These are phyloP conservation scores for Ochropleura plecta DNA, from an alignment of 2,888 invertebrate genomes.

Conservation along the genomic window DNA sequence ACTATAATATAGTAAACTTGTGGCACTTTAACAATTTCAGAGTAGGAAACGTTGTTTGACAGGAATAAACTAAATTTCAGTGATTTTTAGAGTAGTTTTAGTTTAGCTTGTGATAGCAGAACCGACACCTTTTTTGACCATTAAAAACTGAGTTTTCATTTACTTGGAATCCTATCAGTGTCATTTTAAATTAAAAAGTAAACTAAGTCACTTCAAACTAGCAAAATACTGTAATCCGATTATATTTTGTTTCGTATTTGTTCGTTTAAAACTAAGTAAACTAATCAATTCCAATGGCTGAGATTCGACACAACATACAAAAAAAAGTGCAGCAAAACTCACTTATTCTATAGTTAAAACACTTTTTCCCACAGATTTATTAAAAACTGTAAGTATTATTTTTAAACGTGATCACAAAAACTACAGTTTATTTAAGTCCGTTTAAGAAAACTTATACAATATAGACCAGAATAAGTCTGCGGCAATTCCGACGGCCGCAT, in stretches of 20 bases:
- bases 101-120: too few relatives aligned
- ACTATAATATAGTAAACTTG: too few relatives aligned
- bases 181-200: neutral
- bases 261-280: constrained; percentile 2
- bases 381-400: constrained; percentile 28
- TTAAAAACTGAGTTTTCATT: neutral
- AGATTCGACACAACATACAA: constrained; percentile 56
- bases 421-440: constrained; percentile 46
- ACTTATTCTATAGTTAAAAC: constrained; percentile 41
- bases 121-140: neutral
- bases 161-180: neutral
- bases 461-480: constrained; percentile 81
- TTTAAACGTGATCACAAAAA: constrained; percentile 44
- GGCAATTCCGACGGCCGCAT: constrained; percentile 73
- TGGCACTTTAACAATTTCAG: too few relatives aligned
- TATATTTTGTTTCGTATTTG: neutral
- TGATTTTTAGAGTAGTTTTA: too few relatives aligned
- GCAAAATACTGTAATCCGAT: neutral
- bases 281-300: constrained; percentile 54
- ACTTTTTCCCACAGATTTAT: neutral
- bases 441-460: constrained; percentile 71
- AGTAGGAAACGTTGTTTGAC: too few relatives aligned
- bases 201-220: neutral
- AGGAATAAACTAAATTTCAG: too few relatives aligned
- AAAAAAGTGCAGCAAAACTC: constrained; percentile 50